Evolutionary conservation across 2,888 invertebrate species (phyloP).

Genomic region (Monoplex corrugatus): DNA sequence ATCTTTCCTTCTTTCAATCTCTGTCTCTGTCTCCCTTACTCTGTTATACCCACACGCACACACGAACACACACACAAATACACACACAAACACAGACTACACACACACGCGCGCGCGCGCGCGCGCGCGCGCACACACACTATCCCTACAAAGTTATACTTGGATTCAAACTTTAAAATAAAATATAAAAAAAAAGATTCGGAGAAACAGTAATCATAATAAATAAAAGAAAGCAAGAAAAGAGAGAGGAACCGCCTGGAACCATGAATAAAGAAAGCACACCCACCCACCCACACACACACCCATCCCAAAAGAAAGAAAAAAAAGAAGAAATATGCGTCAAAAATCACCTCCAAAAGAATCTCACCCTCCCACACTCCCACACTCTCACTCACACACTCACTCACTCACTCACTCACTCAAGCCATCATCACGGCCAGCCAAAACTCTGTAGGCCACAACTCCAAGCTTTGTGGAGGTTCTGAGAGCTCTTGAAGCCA

Average conservation of each 20-base stretch:
- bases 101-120: neutral
- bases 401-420: neutral
- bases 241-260: too few species aligned
- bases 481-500: conserved; percentile 14
- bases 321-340: too few species aligned
- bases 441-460: neutral
- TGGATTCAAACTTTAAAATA: neutral
- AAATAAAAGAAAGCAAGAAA: too few species aligned
- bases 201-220: too few species aligned
- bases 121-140: neutral
- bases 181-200: too few species aligned
- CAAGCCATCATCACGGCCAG: neutral
- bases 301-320: neutral
- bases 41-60: neutral
- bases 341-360: too few species aligned
- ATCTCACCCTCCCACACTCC: neutral
- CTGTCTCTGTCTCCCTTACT: neutral
- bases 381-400: neutral
- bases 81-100: neutral
- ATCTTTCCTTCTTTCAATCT: neutral
- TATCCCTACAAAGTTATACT: neutral
- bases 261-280: neutral
- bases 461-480: neutral
- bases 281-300: neutral
- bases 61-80: neutral